Evolutionary conservation across 2,797 vertebrate species (phyloP).

Genomic region (Pseudocheirus occidentalis): DNA sequence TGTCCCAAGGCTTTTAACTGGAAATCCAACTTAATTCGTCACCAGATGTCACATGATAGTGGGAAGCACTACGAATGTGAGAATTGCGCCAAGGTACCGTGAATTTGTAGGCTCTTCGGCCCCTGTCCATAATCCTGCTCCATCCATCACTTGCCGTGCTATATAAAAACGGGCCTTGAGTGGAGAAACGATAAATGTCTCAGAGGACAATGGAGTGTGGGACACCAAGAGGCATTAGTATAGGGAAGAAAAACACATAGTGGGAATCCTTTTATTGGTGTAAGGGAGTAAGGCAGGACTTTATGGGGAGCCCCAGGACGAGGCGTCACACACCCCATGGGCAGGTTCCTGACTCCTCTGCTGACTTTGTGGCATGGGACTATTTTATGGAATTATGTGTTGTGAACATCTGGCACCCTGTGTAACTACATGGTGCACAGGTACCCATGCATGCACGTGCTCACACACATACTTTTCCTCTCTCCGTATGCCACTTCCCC

Average conservation of each 20-base stretch:
- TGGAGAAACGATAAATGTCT: slow-evolving; percentile 70
- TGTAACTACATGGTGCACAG: background rate
- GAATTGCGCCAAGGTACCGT: slow-evolving; percentile 99
- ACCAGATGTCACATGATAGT: slow-evolving; percentile 99
- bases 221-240: slow-evolving; percentile 65
- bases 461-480: too few species aligned
- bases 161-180: slow-evolving; percentile 52
- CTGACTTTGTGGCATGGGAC: slow-evolving; percentile 54
- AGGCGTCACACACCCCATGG: slow-evolving; percentile 66
- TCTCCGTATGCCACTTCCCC: background rate
- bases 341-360: slow-evolving; percentile 67
- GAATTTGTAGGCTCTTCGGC: slow-evolving; percentile 87
- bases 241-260: slow-evolving; percentile 71
- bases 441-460: background rate
- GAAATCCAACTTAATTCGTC: slow-evolving; percentile 99
- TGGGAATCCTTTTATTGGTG: slow-evolving; percentile 74
- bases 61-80: slow-evolving; percentile 99
- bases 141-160: slow-evolving; percentile 61
- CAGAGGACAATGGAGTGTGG: slow-evolving; percentile 68
- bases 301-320: slow-evolving; percentile 72
- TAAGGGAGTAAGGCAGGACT: slow-evolving; percentile 70
- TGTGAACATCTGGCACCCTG: slow-evolving; percentile 60
- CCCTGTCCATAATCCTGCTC: slow-evolving; percentile 61
- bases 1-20: slow-evolving; percentile 99
- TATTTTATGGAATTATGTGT: slow-evolving; percentile 63